Evolutionary conservation across 2,113 vertebrate species (phyloP).

Genomic region (Heterotilapia buettikoferi): DNA sequence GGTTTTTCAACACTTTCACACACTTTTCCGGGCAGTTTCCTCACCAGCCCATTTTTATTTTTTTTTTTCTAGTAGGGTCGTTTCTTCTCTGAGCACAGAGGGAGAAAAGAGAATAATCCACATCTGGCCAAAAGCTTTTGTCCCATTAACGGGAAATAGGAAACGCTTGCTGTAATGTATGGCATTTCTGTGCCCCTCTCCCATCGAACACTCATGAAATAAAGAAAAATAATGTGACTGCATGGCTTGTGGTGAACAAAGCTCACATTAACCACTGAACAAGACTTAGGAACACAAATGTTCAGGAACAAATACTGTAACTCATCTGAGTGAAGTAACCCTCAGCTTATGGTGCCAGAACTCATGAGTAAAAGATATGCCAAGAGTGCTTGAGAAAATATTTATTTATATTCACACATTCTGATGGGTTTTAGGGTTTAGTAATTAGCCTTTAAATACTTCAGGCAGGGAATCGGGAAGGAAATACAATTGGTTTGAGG

Average conservation of each 20-base stretch:
- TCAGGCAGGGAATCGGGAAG: background rate
- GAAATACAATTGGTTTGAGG: background rate
- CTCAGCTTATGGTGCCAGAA: background rate
- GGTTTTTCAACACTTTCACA: conserved; percentile 64
- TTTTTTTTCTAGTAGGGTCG: conserved; percentile 2
- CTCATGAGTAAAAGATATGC: background rate
- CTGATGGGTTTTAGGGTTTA: background rate
- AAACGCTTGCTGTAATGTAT: conserved; percentile 40
- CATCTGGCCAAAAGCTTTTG: conserved; percentile 53
- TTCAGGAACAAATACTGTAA: background rate
- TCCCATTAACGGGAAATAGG: conserved; percentile 41
- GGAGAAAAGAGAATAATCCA: conserved; percentile 1
- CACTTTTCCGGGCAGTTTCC: conserved; percentile 55
- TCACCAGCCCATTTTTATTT: conserved; percentile 11
- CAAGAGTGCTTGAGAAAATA: background rate
- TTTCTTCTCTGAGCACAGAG: conserved; percentile 7
- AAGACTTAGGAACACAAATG: background rate
- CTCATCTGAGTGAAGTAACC: background rate
- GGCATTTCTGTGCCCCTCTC: conserved; percentile 9
- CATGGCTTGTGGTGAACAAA: background rate
- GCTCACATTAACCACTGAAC: background rate
- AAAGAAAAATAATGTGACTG: conserved; percentile 6
- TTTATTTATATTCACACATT: background rate
- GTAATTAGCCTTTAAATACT: background rate
- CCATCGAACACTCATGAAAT: background rate